phyloP scores from a whole-genome alignment of 2,888 invertebrate genomes.

The Cephonodes hylas region DNA sequence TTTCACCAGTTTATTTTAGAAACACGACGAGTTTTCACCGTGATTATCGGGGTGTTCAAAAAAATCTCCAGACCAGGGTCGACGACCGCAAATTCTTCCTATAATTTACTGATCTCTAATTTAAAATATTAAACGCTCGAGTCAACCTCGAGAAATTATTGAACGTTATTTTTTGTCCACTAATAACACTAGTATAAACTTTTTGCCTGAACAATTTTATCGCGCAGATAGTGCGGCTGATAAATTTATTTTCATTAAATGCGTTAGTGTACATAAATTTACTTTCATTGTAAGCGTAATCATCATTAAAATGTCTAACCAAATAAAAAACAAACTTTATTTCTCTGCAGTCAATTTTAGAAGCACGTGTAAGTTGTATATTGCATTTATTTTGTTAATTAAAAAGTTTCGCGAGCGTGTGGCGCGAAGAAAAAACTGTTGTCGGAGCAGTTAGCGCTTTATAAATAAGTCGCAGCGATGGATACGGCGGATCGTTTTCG shows the following conservation, averaged over 20 bases:
- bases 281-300: constrained; percentile 33
- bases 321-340: constrained; percentile 21
- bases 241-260: constrained; percentile 33
- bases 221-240: constrained; percentile 27
- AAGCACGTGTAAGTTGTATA: constrained; percentile 12
- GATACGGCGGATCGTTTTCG: constrained; percentile 41
- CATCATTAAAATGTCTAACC: constrained; percentile 30
- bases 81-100: constrained; percentile 61
- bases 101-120: constrained; percentile 55
- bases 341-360: constrained; percentile 3
- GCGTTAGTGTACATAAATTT: constrained; percentile 28
- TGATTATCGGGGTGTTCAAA: constrained; percentile 60
- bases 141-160: constrained; percentile 31
- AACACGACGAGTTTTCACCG: constrained; percentile 58
- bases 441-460: neutral
- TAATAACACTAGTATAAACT: constrained; percentile 26
- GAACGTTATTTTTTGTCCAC: constrained; percentile 27
- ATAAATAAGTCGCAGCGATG: constrained; percentile 20
- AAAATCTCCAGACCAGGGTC: constrained; percentile 43
- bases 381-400: constrained; percentile 12
- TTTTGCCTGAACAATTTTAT: constrained; percentile 34
- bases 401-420: constrained; percentile 2
- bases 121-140: constrained; percentile 48
- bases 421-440: neutral
- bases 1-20: constrained; percentile 59